Conservation (phyloP, 1,140 invertebrate species). For the Sarcophaga bullata region DNA sequence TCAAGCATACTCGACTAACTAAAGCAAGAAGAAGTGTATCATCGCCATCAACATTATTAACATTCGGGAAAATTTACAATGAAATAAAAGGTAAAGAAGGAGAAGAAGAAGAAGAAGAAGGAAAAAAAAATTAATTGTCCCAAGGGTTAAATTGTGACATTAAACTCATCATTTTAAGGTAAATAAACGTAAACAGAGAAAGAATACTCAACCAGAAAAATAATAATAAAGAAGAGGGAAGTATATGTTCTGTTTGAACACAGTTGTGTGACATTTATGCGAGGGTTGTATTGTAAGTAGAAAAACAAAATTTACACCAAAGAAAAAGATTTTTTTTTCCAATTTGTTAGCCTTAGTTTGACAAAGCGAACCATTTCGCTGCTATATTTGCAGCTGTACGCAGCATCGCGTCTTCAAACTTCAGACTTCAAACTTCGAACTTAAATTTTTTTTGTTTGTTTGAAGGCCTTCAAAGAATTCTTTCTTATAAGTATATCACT, state of each 20-base stretch:
- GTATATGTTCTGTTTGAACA: not conserved
- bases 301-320: too few relatives aligned
- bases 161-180: slow-evolving; percentile 29
- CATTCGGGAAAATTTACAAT: not conserved
- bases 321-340: too few relatives aligned
- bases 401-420: too few relatives aligned
- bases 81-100: not conserved
- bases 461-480: too few relatives aligned
- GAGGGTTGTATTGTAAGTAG: not conserved
- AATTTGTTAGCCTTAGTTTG: too few relatives aligned
- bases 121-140: slow-evolving; percentile 41
- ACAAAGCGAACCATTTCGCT: too few relatives aligned
- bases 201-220: not conserved
- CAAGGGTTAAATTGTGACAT: slow-evolving; percentile 42
- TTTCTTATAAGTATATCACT: too few relatives aligned
- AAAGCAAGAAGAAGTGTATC: not conserved
- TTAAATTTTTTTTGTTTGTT: too few relatives aligned
- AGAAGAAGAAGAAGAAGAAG: not conserved
- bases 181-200: slow-evolving; percentile 20
- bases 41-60: not conserved
- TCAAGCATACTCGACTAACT: too few relatives aligned
- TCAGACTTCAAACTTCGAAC: too few relatives aligned
- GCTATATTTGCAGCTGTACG: too few relatives aligned
- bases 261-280: not conserved
- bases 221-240: slow-evolving; percentile 6